phyloP scores from a whole-genome alignment of 2,797 vertebrate species.

The Rhabdophis nuchalis region DNA sequence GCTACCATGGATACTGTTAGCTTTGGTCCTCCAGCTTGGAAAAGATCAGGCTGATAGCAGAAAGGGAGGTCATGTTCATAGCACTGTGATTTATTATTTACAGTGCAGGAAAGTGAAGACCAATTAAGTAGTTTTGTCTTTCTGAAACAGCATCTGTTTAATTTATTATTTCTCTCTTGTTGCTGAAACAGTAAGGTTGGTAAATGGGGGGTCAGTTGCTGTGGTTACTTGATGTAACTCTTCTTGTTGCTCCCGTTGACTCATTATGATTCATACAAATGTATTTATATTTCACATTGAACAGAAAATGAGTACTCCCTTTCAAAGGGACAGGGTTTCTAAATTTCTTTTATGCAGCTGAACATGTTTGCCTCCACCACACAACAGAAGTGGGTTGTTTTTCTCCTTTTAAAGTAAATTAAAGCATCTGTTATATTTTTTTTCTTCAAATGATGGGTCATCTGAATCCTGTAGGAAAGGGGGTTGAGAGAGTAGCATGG shows the following conservation, averaged over 20 bases:
- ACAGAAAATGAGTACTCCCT: background rate
- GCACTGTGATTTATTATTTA: constrained; percentile 25
- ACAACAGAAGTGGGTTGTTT: background rate
- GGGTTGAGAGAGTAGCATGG: background rate
- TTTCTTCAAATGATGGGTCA: background rate
- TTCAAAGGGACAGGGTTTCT: background rate
- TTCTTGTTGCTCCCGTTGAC: background rate
- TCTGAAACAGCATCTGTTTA: background rate
- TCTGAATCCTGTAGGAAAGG: background rate
- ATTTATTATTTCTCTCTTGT: constrained; percentile 17
- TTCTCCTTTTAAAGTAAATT: background rate
- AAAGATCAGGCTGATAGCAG: constrained; percentile 6
- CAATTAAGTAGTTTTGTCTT: constrained; percentile 12
- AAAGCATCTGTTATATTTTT: background rate
- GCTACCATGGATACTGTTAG: constrained; percentile 12
- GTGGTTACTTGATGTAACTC: constrained; percentile 9
- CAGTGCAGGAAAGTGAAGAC: background rate
- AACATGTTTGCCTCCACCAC: background rate
- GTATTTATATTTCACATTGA: background rate
- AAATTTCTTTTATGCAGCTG: background rate
- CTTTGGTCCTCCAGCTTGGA: background rate
- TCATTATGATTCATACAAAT: background rate
- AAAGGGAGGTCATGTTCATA: background rate
- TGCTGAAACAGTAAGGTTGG: constrained; percentile 22
- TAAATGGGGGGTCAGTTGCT: constrained; percentile 22